Evolutionary conservation across 1,140 invertebrate species (phyloP).

Genomic region (Geopemphigus sp.): DNA sequence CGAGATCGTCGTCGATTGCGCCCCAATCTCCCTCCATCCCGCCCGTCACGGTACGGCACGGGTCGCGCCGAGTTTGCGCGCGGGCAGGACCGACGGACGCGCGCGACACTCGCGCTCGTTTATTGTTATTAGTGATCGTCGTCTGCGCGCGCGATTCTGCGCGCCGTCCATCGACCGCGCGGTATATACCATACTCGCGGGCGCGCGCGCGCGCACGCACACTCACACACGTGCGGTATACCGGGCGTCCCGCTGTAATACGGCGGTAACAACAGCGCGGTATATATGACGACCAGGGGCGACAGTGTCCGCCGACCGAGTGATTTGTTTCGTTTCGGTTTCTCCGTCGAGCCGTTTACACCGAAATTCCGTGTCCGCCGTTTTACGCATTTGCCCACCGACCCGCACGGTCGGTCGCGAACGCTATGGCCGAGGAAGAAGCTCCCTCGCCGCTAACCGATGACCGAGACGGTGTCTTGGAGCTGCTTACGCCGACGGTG

Average conservation of each 20-base stretch:
- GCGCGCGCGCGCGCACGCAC: not conserved
- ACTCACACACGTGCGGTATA: not conserved
- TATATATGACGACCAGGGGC: not conserved
- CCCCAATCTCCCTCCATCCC: no score
- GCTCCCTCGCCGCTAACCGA: no score
- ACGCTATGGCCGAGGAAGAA: no score
- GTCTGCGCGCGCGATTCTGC: not conserved
- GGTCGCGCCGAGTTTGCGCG: constrained; percentile 13
- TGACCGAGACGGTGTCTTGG: no score
- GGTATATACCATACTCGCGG: no score
- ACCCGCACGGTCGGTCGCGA: no score
- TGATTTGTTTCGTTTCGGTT: not conserved
- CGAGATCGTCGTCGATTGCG: no score
- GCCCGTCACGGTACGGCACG: no score
- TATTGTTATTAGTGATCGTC: no score
- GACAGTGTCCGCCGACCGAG: not conserved
- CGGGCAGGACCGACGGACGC: not conserved
- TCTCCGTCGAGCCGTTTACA: no score
- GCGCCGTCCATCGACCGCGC: constrained; percentile 27
- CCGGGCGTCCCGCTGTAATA: not conserved
- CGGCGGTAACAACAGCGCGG: not conserved
- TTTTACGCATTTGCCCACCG: not conserved
- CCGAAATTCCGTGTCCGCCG: no score
- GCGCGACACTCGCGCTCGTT: constrained; percentile 4
- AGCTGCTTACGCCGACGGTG: no score